phyloP scores from a whole-genome alignment of 2,888 invertebrate species.

The Leuctra nigra region DNA sequence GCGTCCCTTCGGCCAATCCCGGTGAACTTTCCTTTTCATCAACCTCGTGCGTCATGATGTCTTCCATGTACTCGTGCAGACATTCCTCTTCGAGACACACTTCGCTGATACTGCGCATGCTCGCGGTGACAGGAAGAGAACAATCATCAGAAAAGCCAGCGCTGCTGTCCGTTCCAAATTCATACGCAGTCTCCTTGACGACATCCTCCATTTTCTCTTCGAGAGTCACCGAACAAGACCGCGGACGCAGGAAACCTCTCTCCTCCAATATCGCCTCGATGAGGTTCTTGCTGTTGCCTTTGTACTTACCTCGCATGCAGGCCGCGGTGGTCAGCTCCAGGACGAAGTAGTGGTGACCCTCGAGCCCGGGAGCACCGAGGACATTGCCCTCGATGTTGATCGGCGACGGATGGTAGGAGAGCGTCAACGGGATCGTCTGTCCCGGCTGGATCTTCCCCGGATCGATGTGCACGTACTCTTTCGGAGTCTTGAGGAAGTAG shows the following conservation, averaged over 20 bases:
- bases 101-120: too few relatives aligned
- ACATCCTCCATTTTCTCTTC: not conserved
- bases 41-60: not conserved
- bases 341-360: not conserved
- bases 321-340: constrained; percentile 1
- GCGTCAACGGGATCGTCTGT: not conserved
- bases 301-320: not conserved
- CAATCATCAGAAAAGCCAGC: too few relatives aligned
- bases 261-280: not conserved
- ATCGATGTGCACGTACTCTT: not conserved
- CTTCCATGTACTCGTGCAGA: not conserved
- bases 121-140: too few relatives aligned
- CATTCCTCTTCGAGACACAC: not conserved
- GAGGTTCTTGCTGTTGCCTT: not conserved
- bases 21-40: not conserved
- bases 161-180: too few relatives aligned
- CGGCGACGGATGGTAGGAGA: constrained; percentile 3
- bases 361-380: not conserved
- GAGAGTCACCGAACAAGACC: not conserved
- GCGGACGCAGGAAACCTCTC: not conserved
- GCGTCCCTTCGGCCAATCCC: not conserved
- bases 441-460: constrained; percentile 5
- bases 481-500: not conserved
- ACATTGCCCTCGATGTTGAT: constrained; percentile 2
- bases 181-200: too few relatives aligned